Base-by-base conservation (phyloP, 2,888 invertebrate genomes). In the Lordiphosa andalusiaca region DNA sequence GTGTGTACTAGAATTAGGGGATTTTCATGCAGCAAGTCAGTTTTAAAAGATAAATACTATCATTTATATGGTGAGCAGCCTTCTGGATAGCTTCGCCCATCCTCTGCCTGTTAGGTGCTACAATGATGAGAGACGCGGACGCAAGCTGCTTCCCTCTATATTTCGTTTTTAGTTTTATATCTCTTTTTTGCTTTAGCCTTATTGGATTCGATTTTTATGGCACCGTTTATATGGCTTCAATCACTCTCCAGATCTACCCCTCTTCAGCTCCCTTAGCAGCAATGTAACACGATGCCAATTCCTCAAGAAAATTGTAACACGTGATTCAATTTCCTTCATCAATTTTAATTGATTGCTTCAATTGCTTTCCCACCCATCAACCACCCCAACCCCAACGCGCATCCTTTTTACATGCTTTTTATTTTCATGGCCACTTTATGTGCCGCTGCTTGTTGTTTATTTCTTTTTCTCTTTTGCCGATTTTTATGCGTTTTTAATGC, bases 271-370 rank as follows among this genome's bases (percentile, higher is more conserved):
- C 30, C 30, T 30, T 10, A 10, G 10, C 30, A 30, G 30, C 30
- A 30, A 30, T 30, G 30, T 30, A 30, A 30, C 41, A 38, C 44
- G 9, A 25, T 57, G 69, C 61, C 62, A 54, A 47, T 55, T 46
- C 44, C 63, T 56, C 40, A 49, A 46, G 44, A 58, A 65, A 71
- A 73, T 81, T 71, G 74, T 73, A 82, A 72, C 78, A 84, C 75
- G 84, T 82, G 82, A 78, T 84, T 75, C 84, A 78, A 78, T 84
- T 82, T 82, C 71, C 60, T 62, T 69, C 50, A 66, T 64, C 73
- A 66, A 81, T 83, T 81, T 85, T 85, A 85, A 83, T 81, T 80
- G 85, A 85, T 84, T 81, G 85, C 76, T 56, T 67, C 65, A 70
- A 78, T 82, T 53, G 73, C 49, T 54, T 69, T 60, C 37, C 38